Conservation (phyloP, 2,797 vertebrate species). For the Babyrousa celebensis region DNA sequence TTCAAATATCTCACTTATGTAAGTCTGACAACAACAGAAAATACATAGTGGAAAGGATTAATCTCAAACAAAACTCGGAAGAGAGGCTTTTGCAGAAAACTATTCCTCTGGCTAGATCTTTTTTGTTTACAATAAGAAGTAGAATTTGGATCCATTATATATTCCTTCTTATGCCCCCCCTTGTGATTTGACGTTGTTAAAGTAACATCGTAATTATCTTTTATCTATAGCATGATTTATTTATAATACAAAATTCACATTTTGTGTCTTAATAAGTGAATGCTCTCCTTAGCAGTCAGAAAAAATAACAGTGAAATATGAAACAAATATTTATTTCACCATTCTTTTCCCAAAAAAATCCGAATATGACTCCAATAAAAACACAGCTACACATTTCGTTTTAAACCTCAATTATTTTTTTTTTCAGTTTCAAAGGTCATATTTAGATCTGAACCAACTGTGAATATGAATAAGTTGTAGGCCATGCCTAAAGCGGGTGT, state of each 20-base stretch:
- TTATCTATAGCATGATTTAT: constrained; percentile 80
- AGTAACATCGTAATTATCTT: constrained; percentile 80
- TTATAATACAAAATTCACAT: constrained; percentile 67
- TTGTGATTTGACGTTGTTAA: constrained; percentile 74
- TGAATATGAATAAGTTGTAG: constrained; percentile 80
- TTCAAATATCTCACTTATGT: constrained; percentile 80
- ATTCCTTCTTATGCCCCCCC: constrained; percentile 61
- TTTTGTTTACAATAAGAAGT: constrained; percentile 82
- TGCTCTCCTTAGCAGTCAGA: neutral
- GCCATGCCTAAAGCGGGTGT: constrained; percentile 76
- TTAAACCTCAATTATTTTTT: constrained; percentile 40
- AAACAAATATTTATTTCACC: constrained; percentile 76
- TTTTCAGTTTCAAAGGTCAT: constrained; percentile 79
- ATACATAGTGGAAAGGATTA: constrained; percentile 75
- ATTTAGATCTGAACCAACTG: constrained; percentile 76
- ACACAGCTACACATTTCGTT: constrained; percentile 62
- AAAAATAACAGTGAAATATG: constrained; percentile 14
- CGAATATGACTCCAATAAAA: constrained; percentile 70
- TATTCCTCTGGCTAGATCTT: constrained; percentile 64
- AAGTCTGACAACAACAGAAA: constrained; percentile 82
- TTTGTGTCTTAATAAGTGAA: constrained; percentile 67
- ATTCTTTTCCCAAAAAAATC: constrained; percentile 50
- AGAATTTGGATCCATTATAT: constrained; percentile 71
- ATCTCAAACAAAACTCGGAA: constrained; percentile 73
- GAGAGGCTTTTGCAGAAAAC: constrained; percentile 75